A percentile compares a stretch with the other conserved stretches of the same genome.
Conservation (phyloP, 1,140 invertebrate genomes). For the Leptinotarsa undecemlineata region DNA sequence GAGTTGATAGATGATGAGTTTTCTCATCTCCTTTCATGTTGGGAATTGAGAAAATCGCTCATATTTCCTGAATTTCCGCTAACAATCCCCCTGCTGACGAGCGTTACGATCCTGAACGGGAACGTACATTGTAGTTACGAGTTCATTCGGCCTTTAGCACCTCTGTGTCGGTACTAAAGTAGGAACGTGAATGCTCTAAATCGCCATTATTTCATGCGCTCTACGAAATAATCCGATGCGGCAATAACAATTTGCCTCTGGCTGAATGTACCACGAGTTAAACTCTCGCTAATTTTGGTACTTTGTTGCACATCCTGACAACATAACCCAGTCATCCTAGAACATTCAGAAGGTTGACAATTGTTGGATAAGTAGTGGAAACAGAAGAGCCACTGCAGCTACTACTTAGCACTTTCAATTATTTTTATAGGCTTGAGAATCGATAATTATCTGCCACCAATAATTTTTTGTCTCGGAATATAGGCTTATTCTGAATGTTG, state of each 20-base stretch:
- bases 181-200: not conserved
- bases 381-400: too few species aligned
- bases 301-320: not conserved
- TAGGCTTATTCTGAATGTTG: too few species aligned
- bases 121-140: not conserved
- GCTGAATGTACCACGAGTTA: conserved; percentile 4
- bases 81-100: too few species aligned
- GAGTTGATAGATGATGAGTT: too few species aligned
- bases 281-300: conserved; percentile 10
- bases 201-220: conserved; percentile 10
- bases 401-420: too few species aligned
- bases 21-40: too few species aligned
- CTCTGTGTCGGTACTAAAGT: not conserved
- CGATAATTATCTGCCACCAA: too few species aligned
- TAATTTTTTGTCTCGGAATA: too few species aligned
- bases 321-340: not conserved
- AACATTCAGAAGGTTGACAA: not conserved
- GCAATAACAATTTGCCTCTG: conserved; percentile 16
- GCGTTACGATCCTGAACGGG: too few species aligned
- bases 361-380: not conserved
- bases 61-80: too few species aligned
- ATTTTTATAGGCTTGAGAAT: too few species aligned
- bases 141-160: not conserved
- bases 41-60: too few species aligned
- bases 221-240: conserved; percentile 11